A percentile compares a stretch with the other conserved stretches of the same genome.
Conservation (phyloP, 2,113 vertebrate species). For the Seriola dumerili region DNA sequence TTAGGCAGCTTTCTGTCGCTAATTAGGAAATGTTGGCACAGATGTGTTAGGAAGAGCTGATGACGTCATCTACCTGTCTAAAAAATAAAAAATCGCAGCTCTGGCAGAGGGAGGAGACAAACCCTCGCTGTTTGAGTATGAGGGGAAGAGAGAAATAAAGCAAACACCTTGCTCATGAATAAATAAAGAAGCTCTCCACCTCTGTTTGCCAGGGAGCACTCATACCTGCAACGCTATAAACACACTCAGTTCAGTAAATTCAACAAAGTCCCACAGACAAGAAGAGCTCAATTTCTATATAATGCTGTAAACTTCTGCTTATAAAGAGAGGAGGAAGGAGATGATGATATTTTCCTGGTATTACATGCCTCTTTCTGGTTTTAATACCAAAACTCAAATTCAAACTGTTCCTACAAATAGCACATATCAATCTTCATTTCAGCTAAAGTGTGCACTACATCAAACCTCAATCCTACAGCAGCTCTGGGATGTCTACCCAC, state of each 20-base stretch:
- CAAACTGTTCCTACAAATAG: not conserved
- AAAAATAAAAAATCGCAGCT: not conserved
- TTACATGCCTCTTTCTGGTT: not conserved
- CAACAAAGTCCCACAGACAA: slow-evolving; percentile 9
- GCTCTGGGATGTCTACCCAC: not conserved
- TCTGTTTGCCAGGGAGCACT: slow-evolving; percentile 18
- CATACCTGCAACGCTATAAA: slow-evolving; percentile 20
- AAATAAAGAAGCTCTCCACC: slow-evolving; percentile 26
- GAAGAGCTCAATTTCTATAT: not conserved
- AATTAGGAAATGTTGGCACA: slow-evolving; percentile 50
- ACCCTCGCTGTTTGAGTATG: not conserved
- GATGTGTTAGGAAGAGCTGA: slow-evolving; percentile 22
- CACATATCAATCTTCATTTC: not conserved
- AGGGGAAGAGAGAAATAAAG: slow-evolving; percentile 23
- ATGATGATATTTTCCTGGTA: not conserved
- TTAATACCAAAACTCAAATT: not conserved
- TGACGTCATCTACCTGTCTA: slow-evolving; percentile 47
- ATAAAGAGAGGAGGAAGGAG: not conserved
- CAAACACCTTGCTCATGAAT: slow-evolving; percentile 35
- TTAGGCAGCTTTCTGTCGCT: slow-evolving; percentile 32
- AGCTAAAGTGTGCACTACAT: not conserved
- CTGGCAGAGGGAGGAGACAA: not conserved
- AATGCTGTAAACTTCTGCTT: not conserved
- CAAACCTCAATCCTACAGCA: not conserved
- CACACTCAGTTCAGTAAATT: slow-evolving; percentile 12